Conservation (phyloP, 1,140 invertebrate species). For the Eriocheir sinensis region DNA sequence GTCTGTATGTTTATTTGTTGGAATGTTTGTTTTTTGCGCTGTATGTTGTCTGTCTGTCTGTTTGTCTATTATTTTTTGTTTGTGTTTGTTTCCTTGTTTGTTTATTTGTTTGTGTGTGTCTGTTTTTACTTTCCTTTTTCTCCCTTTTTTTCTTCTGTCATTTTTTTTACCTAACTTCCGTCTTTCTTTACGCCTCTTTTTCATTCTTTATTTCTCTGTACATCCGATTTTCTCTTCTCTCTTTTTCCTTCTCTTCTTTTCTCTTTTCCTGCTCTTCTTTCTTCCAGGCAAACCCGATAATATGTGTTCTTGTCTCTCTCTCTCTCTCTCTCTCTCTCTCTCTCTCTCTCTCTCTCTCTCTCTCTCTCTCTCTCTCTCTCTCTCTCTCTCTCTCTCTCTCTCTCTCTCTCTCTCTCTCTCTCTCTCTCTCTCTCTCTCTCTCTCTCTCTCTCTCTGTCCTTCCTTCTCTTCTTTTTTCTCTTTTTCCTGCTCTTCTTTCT, state of each 20-base stretch:
- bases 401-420: background rate
- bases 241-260: background rate
- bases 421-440: background rate
- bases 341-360: constrained; percentile 15
- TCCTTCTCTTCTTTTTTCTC: constrained; percentile 12
- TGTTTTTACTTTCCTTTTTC: no score
- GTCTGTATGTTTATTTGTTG: background rate
- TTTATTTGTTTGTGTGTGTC: no score
- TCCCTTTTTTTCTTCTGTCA: no score
- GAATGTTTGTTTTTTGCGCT: background rate
- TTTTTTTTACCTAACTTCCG: no score
- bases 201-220: background rate
- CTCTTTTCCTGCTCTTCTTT: background rate
- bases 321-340: constrained; percentile 30
- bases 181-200: background rate
- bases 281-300: background rate
- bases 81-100: no score
- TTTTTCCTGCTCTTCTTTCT: background rate
- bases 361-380: constrained; percentile 25
- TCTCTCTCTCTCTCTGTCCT: background rate
- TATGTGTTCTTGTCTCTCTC: background rate
- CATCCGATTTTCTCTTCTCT: background rate
- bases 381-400: background rate
- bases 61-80: no score
- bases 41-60: no score